Evolutionary conservation across 2,113 vertebrate species (phyloP).

Genomic region (Ancistrus triradiatus): DNA sequence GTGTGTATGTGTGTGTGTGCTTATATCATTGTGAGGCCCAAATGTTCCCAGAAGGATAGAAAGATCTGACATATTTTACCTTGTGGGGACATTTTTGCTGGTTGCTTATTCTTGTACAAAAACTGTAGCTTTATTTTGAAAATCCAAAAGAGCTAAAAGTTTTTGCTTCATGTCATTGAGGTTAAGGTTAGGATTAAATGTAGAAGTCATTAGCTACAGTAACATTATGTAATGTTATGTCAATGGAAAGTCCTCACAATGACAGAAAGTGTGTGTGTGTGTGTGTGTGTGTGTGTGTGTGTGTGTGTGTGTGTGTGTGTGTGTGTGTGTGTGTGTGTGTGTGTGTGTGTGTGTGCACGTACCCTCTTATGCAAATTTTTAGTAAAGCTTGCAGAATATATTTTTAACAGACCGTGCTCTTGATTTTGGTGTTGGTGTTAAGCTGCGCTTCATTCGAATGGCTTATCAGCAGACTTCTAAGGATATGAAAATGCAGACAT

Average conservation of each 20-base stretch:
- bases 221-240: too few relatives aligned
- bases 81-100: too few relatives aligned
- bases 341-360: constrained; percentile 19
- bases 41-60: too few relatives aligned
- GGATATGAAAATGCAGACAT: constrained; percentile 36
- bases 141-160: too few relatives aligned
- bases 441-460: constrained; percentile 55
- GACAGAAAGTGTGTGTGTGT: constrained; percentile 5
- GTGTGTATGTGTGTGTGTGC: too few relatives aligned
- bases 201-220: too few relatives aligned
- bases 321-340: constrained; percentile 19
- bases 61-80: too few relatives aligned
- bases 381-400: constrained; percentile 29
- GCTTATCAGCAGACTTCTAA: constrained; percentile 20
- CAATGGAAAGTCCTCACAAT: neutral
- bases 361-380: constrained; percentile 32
- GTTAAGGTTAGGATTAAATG: too few relatives aligned
- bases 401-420: constrained; percentile 32
- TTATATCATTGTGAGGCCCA: too few relatives aligned
- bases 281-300: constrained; percentile 21
- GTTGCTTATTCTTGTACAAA: too few relatives aligned
- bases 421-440: constrained; percentile 37
- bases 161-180: too few relatives aligned
- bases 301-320: constrained; percentile 11
- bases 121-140: too few relatives aligned